phyloP scores from a whole-genome alignment of 2,113 vertebrate genomes.

The Melanerpes formicivorus region DNA sequence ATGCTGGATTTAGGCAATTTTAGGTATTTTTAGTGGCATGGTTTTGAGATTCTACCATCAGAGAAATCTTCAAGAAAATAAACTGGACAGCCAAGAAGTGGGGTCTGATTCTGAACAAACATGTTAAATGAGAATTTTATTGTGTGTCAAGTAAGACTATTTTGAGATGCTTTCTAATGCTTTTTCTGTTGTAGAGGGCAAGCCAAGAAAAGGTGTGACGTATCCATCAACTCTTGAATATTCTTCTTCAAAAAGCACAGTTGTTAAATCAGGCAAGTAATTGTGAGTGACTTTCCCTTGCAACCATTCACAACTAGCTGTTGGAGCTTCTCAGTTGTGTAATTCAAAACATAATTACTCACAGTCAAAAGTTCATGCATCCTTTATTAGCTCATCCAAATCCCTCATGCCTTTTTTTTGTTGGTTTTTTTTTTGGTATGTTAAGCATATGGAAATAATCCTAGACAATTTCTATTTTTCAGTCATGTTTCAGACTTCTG shows the following conservation, averaged over 20 bases:
- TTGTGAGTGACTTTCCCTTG: not conserved
- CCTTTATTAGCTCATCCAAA: not conserved
- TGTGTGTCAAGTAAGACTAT: not conserved
- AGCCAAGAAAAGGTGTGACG: constrained; percentile 89
- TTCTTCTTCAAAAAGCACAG: constrained; percentile 79
- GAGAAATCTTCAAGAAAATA: not conserved
- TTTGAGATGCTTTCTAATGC: not conserved
- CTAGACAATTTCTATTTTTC: not conserved
- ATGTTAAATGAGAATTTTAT: not conserved
- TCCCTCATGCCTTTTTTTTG: not conserved
- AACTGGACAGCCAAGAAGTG: not conserved
- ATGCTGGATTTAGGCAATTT: not conserved
- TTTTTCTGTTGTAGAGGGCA: constrained; percentile 83
- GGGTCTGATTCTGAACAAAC: not conserved
- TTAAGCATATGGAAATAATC: not conserved
- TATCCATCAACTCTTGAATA: constrained; percentile 91
- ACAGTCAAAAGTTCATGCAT: not conserved
- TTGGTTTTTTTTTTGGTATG: not conserved
- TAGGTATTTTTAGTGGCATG: not conserved
- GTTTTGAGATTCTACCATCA: not conserved
- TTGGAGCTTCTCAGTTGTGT: not conserved
- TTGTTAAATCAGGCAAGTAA: constrained; percentile 85
- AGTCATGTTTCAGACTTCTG: not conserved
- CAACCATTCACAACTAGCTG: not conserved
- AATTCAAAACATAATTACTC: not conserved